A percentile compares a stretch with the other conserved stretches of the same genome.
phyloP scores from a whole-genome alignment of 2,888 invertebrate species.

The Orthonevra nobilis region DNA sequence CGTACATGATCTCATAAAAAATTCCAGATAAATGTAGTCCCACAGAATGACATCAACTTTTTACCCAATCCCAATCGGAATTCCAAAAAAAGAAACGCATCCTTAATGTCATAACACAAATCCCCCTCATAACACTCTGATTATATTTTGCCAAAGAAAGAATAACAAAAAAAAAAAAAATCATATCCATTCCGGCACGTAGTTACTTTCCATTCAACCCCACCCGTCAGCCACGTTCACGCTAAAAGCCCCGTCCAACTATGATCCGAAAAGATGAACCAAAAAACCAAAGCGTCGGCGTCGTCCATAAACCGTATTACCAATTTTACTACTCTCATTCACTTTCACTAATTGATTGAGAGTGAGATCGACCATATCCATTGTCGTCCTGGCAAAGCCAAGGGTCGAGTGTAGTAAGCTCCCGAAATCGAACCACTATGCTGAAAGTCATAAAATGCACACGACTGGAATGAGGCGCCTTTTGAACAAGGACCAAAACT shows the following conservation, averaged over 20 bases:
- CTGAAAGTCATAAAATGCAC: constrained; percentile 44
- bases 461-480: not conserved
- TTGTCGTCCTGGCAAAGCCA: constrained; percentile 12
- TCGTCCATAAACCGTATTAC: constrained; percentile 54
- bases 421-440: constrained; percentile 6
- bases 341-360: constrained; percentile 54
- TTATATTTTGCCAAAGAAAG: not conserved
- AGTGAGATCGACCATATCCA: not conserved
- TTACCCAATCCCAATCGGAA: no score
- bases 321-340: constrained; percentile 38
- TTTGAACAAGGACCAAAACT: constrained; percentile 35
- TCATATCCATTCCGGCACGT: constrained; percentile 40
- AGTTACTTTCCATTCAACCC: no score
- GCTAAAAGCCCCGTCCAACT: not conserved
- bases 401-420: not conserved
- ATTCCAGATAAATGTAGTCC: no score
- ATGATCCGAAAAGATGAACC: not conserved
- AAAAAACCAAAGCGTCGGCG: constrained; percentile 23
- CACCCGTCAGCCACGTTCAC: constrained; percentile 14
- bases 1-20: constrained; percentile 50
- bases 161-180: no score
- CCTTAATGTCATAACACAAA: constrained; percentile 25
- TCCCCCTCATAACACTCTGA: not conserved
- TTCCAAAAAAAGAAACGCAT: constrained; percentile 25
- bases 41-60: no score